phyloP scores from a whole-genome alignment of 1,140 invertebrate genomes.

The Bombus waltoni region DNA sequence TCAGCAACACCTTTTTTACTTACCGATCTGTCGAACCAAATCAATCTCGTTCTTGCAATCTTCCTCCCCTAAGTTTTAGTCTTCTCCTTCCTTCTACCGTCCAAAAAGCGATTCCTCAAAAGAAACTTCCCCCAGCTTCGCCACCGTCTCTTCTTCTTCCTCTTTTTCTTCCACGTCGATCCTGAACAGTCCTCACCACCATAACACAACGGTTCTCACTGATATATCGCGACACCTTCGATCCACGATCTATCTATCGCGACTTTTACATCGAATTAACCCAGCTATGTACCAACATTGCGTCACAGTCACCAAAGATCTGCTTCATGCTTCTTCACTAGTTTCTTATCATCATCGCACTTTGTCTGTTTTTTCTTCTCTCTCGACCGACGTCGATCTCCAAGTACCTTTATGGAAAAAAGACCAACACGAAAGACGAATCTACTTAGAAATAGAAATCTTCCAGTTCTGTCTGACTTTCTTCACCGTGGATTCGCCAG shows the following conservation, averaged over 20 bases:
- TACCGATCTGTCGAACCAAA: slow-evolving; percentile 51
- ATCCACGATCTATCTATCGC: slow-evolving; percentile 3
- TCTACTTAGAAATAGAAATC: background rate
- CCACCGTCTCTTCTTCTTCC: slow-evolving; percentile 44
- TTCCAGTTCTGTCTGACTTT: background rate
- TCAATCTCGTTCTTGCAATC: background rate
- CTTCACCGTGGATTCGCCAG: background rate
- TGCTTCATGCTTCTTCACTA: background rate
- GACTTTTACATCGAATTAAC: background rate
- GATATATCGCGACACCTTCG: slow-evolving; percentile 14
- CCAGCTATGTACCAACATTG: background rate
- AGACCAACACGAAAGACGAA: background rate
- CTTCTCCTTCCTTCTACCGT: background rate
- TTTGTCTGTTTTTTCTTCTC: no score
- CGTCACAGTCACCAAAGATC: slow-evolving; percentile 8
- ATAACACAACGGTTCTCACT: slow-evolving; percentile 55
- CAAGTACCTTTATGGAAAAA: no score
- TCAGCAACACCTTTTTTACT: background rate
- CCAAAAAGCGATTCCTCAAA: slow-evolving; percentile 5
- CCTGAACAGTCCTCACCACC: slow-evolving; percentile 58
- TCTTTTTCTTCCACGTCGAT: slow-evolving; percentile 50
- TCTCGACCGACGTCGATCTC: background rate
- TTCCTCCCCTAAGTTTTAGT: slow-evolving; percentile 19
- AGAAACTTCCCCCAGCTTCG: background rate
- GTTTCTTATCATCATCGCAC: background rate